phyloP scores from a whole-genome alignment of 2,113 vertebrate species.

The Colossoma macropomum region DNA sequence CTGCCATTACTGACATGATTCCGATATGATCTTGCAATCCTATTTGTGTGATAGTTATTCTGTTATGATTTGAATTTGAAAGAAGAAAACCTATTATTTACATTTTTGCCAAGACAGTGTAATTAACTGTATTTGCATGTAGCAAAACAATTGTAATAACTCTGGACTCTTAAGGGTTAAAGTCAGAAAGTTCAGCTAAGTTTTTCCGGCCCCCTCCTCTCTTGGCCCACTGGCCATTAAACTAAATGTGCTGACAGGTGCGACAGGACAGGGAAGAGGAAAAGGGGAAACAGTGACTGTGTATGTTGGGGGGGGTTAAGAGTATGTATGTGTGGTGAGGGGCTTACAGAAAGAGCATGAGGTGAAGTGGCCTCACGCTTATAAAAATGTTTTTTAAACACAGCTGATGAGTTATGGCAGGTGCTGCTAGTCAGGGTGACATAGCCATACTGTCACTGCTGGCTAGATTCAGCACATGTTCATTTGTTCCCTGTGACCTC shows the following conservation, averaged over 20 bases:
- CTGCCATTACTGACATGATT: too few relatives aligned
- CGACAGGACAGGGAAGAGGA: conserved; percentile 60
- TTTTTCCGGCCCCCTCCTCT: conserved; percentile 59
- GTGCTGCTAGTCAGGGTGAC: conserved; percentile 71
- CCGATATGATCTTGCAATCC: too few relatives aligned
- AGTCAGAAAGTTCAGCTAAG: background rate
- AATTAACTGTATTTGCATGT: too few relatives aligned
- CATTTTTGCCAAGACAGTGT: too few relatives aligned
- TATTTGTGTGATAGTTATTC: too few relatives aligned
- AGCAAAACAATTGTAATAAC: too few relatives aligned
- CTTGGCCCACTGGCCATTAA: conserved; percentile 48
- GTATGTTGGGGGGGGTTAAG: conserved; percentile 35
- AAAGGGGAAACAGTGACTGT: conserved; percentile 63
- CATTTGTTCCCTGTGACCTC: conserved; percentile 50
- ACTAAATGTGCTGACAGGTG: conserved; percentile 71
- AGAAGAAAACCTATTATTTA: too few relatives aligned
- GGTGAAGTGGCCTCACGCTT: conserved; percentile 61
- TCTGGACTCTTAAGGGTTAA: too few relatives aligned
- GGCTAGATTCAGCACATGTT: conserved; percentile 62
- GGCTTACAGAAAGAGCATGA: conserved; percentile 2
- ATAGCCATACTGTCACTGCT: conserved; percentile 56
- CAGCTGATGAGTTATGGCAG: conserved; percentile 74
- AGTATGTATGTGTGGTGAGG: conserved; percentile 44
- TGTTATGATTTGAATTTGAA: too few relatives aligned
- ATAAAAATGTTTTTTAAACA: conserved; percentile 77